phyloP scores from a whole-genome alignment of 1,140 invertebrate species.

The Neelides sp. region DNA sequence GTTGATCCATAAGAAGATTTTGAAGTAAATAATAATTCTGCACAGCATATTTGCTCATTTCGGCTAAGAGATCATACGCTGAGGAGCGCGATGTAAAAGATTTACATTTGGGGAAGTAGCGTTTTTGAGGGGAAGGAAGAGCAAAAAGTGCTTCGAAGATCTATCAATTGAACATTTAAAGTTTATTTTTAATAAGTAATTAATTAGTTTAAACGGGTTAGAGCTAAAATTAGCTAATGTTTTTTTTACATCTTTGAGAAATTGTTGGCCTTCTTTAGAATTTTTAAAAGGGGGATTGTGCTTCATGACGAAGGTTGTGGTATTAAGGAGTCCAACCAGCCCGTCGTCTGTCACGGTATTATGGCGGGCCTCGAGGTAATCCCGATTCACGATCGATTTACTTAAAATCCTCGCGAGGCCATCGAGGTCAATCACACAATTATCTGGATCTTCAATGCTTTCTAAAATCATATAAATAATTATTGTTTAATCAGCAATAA shows the following conservation, averaged over 20 bases:
- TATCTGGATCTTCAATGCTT: constrained; percentile 43
- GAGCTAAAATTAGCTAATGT: constrained; percentile 44
- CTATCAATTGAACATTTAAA: constrained; percentile 39
- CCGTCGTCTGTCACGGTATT: constrained; percentile 77
- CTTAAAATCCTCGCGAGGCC: constrained; percentile 60
- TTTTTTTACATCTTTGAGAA: constrained; percentile 36
- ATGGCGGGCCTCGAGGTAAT: constrained; percentile 67
- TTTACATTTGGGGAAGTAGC: constrained; percentile 84
- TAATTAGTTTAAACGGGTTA: constrained; percentile 8
- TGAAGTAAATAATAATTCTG: constrained; percentile 78
- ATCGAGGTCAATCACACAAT: constrained; percentile 53
- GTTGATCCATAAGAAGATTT: constrained; percentile 66
- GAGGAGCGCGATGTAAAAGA: constrained; percentile 72
- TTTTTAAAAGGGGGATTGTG: constrained; percentile 76
- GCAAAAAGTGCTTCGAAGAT: constrained; percentile 81
- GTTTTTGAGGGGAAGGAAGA: constrained; percentile 65
- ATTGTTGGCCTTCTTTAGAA: constrained; percentile 57
- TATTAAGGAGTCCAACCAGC: constrained; percentile 71
- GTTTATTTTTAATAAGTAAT: no score
- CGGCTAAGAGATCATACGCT: constrained; percentile 78
- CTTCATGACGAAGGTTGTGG: constrained; percentile 72
- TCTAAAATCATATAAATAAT: constrained; percentile 32
- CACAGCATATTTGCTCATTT: constrained; percentile 65
- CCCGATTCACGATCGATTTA: constrained; percentile 56
- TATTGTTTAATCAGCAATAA: constrained; percentile 9